These are phyloP conservation scores for Syrista parreyssii DNA, from an alignment of 2,888 invertebrate species.

Conservation along the genomic window DNA sequence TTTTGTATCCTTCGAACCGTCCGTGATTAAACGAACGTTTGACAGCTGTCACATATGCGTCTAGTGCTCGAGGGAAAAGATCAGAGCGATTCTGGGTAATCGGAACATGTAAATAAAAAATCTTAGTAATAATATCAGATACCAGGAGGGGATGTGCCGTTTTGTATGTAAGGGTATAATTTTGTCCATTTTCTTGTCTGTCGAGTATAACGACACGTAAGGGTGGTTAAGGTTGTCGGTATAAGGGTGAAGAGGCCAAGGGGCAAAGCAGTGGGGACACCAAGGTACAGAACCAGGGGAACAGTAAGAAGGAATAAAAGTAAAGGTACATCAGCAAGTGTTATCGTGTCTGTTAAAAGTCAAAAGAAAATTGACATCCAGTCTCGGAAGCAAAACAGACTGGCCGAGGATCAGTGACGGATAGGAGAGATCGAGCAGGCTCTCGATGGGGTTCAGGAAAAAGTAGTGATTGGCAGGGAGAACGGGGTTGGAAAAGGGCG, in stretches of 20 bases:
- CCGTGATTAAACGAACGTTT: neutral
- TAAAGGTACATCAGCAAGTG: neutral
- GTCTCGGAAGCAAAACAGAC: neutral
- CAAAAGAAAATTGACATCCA: neutral
- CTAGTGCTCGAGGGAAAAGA: neutral
- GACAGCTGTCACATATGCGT: neutral
- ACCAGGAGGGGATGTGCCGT: neutral
- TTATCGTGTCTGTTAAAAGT: neutral
- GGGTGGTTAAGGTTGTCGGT: neutral
- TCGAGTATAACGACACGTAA: neutral
- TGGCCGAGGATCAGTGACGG: neutral
- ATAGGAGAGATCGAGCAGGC: neutral
- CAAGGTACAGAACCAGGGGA: neutral
- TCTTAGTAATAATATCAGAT: neutral
- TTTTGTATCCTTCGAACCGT: neutral
- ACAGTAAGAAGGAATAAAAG: neutral
- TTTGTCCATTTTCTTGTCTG: neutral
- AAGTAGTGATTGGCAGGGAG: constrained; percentile 63
- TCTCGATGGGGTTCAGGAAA: constrained; percentile 29
- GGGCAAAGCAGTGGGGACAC: neutral
- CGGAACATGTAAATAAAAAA: neutral
- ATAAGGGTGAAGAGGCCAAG: neutral
- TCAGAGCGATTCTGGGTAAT: neutral
- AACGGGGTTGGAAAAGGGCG: constrained; percentile 57
- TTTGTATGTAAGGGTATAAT: neutral